Base-by-base conservation (phyloP, 2,113 vertebrate genomes). In the Toxotes chatareus region DNA sequence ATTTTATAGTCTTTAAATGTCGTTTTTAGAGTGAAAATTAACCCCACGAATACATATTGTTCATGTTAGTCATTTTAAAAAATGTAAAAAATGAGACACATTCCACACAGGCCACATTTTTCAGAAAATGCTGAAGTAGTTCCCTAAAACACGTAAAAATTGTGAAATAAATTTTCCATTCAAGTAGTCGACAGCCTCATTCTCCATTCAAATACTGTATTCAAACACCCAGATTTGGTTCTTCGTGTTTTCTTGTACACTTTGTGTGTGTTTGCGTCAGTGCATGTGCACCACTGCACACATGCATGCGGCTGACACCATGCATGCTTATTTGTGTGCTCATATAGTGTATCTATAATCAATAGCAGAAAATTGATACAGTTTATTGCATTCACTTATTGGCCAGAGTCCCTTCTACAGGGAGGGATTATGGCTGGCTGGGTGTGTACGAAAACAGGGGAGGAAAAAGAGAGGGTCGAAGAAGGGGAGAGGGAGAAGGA, bases 341-440 rank as follows among this genome's bases (percentile, higher is more conserved):
- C 73, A 71, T 78, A 84, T 75, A 79, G 40, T 71, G 71, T 92
- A 91, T 90, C 85, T 71, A 82, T 80, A 91, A 93, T 93, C 88
- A 89, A 89, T 90, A 75, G 80, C 72, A 89, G 80, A 90, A 92
- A 91, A 90, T 87, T 89, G 77, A 86, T 87, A 90, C 82, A 76
- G 82, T 90, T 89, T 92, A 92, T 92, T 87, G 83, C 81, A 73
- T 91, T 91, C 78, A 89, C 72, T 91, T 93, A 91, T 90, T 92
- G 91, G 86, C 82, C 82, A 73, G 75, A 89, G 81, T 82, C 60
- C 77, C 71, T 83, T 90, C 76, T 76, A 84, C 74, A 80, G 79
- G 92, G 88, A 93, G 90, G 92, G 92, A 93, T 92, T 91, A 94
- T 90, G 92, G 92, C 88, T 80, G 91, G 86, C 81, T 90, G 93